Evolutionary conservation across 1,140 invertebrate species (phyloP), one percentile per base, ranked within the genome.

Genomic region (roundworm (Caenorhabditis elegans)): DNA sequence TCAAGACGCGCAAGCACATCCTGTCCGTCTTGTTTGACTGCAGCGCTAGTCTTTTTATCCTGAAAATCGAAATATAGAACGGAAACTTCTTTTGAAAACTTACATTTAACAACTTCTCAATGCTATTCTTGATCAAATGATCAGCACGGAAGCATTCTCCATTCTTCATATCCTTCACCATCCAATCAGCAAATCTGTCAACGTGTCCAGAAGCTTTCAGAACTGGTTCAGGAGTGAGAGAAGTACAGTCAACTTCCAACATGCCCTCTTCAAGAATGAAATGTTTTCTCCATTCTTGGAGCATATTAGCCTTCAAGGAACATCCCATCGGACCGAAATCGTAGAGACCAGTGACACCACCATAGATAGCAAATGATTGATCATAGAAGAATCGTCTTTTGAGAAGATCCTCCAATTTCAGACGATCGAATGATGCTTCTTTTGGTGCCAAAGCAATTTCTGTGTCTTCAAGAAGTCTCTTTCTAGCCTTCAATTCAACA

Each of bases 281-380:
- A 90, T 96, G 96, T 83, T 94, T 96, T 82, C 96, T 92, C 98
- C 98, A 99, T 24, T 83, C 77, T n/a, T 81, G 80, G 19, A 81
- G 91, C 85, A 99, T 93, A 90, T 99, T 99, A 11, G 94, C 93
- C 91, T 99, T 99, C 13, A 98, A 93, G 0, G 96, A 95, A 92
- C 97, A 99, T 3, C 98, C 98, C 96, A 99, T 98, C 6, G 98
- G 98, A 0, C 97, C 97, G 91, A 97, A 98, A 91, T 99, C 98
- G 92, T 95, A 99, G 85, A 81, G 31, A 24, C 82, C 86, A 43
- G 87, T 82, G 65, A 87, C 94, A 85, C 97, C 98, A 87, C 98
- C 98, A 92, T 99, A 99, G 89, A 99, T 99, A 3, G 96, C 95
- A 92, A 99, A 99, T 0, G 96, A 97, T 89, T 98, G 96, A 90